These are phyloP conservation scores for Synaphobranchus kaupii DNA, from an alignment of 2,797 vertebrate species.

Conservation along the genomic window DNA sequence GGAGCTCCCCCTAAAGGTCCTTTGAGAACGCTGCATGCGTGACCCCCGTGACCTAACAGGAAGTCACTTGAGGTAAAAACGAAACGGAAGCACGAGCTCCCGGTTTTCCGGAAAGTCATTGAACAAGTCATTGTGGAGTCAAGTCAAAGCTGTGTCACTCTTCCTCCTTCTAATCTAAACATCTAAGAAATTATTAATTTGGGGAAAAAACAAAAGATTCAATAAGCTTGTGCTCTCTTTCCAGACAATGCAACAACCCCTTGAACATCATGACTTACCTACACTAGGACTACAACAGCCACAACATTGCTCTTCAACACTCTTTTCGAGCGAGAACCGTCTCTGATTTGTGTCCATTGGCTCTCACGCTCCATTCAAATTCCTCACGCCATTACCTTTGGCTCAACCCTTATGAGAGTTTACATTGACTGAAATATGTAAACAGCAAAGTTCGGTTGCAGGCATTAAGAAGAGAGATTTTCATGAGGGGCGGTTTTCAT, in stretches of 20 bases:
- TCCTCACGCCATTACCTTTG: background rate
- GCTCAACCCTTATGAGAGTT: background rate
- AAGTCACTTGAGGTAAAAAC: constrained; percentile 1
- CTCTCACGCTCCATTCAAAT: background rate
- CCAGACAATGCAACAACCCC: background rate
- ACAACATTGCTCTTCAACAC: background rate
- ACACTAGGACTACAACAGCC: background rate
- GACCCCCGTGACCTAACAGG: background rate
- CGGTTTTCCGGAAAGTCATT: background rate
- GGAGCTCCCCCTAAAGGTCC: constrained; percentile 1
- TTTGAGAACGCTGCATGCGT: background rate
- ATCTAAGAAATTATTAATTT: background rate
- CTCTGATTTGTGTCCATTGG: background rate
- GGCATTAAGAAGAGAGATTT: background rate
- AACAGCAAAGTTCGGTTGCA: background rate
- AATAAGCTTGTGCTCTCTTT: background rate
- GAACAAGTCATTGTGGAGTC: background rate
- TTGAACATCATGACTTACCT: background rate
- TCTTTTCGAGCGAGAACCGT: background rate
- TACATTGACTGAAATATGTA: background rate
- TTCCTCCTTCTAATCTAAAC: background rate
- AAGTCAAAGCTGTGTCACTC: background rate
- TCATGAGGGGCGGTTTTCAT: background rate
- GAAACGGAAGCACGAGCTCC: background rate
- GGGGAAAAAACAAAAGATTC: background rate